Base-by-base conservation (phyloP, 1,140 invertebrate species). In the Diabrotica virgifera region DNA sequence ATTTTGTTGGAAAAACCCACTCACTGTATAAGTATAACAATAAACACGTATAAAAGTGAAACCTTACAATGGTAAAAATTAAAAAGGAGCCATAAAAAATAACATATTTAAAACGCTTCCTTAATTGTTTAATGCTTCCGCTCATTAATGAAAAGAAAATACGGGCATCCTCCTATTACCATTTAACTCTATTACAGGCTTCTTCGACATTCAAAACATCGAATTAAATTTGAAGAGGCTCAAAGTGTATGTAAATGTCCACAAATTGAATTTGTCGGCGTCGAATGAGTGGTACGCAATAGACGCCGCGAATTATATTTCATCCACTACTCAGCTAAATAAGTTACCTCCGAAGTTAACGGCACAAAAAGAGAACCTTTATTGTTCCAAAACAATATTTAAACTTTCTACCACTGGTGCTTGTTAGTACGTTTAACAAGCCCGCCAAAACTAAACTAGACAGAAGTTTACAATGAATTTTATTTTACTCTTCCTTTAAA, bases 351-450 rank as follows among this genome's bases (percentile, higher is more conserved):
- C 3, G n/a, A 46, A 46, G 40, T 46, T 46, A 46, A 8, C n/a
- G 40, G 40, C n/a, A 46, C 40, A 46, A 46, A 46, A 46, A 46
- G 40, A 46, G 40, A 3, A 46, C 4, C 4, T 46, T 24, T 46
- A 46, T 46, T 46, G 40, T 46, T 46, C 40, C 40, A 46, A 46
- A 46, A 46, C 40, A 46, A 46, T 46, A 46, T 46, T 46, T 46
- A 46, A 46, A 46, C 40, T 46, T 46, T 46, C 8, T 5, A 46
- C 40, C 40, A n/a, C n/a, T 46, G 40, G 40, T 5, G 40, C n/a
- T 46, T n/a, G 6, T 46, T 46, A 10, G n/a, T 46, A 46, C 8
- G n/a, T 46, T 46, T 46, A 46, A 46, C 40, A 10, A n/a, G 8
- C n/a, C 8, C 40, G 40, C 8, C 40, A 10, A 8, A 46, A 46